These are phyloP conservation scores for Parauchenoglanis punctatus DNA, from an alignment of 2,797 vertebrate species.

Conservation along the genomic window DNA sequence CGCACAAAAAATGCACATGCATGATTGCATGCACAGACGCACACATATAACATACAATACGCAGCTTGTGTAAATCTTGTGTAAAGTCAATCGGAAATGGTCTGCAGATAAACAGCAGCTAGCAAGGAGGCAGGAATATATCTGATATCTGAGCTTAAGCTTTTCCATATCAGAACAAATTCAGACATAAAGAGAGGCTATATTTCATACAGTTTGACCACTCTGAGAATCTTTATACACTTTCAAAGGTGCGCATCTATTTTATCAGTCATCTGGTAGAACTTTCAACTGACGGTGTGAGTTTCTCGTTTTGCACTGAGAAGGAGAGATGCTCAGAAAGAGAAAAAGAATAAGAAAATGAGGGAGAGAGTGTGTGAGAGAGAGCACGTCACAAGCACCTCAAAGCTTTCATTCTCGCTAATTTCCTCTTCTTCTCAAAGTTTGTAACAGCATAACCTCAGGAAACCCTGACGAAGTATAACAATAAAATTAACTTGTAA, in stretches of 20 bases:
- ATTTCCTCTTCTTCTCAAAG: constrained; percentile 69
- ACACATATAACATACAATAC: not conserved
- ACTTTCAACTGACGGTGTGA: constrained; percentile 68
- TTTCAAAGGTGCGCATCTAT: constrained; percentile 62
- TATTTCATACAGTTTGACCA: not conserved
- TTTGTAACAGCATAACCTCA: constrained; percentile 79
- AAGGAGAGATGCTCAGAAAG: not conserved
- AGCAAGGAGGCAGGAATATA: not conserved
- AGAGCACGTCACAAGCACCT: constrained; percentile 57
- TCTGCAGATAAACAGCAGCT: constrained; percentile 9
- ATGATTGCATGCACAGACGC: constrained; percentile 12
- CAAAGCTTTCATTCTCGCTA: constrained; percentile 58
- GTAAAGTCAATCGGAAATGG: constrained; percentile 6
- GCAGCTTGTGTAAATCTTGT: not conserved
- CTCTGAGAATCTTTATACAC: constrained; percentile 64
- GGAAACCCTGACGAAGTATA: constrained; percentile 84
- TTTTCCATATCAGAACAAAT: constrained; percentile 11
- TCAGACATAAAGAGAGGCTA: not conserved
- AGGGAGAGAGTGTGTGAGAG: constrained; percentile 57
- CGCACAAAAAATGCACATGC: constrained; percentile 15
- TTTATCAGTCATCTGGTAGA: constrained; percentile 69
- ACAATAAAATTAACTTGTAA: constrained; percentile 88
- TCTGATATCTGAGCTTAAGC: constrained; percentile 17
- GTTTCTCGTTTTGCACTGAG: constrained; percentile 44
- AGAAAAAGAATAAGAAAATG: not conserved